Evolutionary conservation across 1,140 invertebrate genomes (phyloP).

Genomic region (Cydia fagiglandana): DNA sequence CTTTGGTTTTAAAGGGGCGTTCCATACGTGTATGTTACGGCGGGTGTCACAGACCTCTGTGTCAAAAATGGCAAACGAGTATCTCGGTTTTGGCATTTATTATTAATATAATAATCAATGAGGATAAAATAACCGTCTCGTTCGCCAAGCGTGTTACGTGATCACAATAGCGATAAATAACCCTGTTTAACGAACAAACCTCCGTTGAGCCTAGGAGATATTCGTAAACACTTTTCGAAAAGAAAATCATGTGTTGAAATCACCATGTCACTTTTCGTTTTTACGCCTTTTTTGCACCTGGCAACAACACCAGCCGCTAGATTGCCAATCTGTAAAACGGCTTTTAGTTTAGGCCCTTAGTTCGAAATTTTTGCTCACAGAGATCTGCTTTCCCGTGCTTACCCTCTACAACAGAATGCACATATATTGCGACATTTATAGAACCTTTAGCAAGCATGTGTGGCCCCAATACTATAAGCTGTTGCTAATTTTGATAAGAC

Average conservation of each 20-base stretch:
- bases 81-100: not conserved
- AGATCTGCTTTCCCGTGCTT: not conserved
- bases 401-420: constrained; percentile 7
- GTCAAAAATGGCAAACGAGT: not conserved
- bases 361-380: not conserved
- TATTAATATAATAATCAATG: not conserved
- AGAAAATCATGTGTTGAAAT: no score
- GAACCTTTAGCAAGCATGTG: not conserved
- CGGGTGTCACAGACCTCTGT: not conserved
- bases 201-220: no score
- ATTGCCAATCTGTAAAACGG: no score
- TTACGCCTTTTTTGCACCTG: no score
- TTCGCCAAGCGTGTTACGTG: no score
- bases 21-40: constrained; percentile 1
- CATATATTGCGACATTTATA: constrained; percentile 9
- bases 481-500: not conserved
- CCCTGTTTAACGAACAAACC: no score
- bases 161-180: no score
- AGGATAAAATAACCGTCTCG: not conserved
- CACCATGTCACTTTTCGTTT: no score
- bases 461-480: not conserved
- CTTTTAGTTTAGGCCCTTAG: not conserved
- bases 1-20: constrained; percentile 31
- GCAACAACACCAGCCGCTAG: no score
- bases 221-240: no score